These are phyloP conservation scores for Zoanthus sociatus DNA, from an alignment of 92 coral and sea anemone species.

Conservation along the genomic window DNA sequence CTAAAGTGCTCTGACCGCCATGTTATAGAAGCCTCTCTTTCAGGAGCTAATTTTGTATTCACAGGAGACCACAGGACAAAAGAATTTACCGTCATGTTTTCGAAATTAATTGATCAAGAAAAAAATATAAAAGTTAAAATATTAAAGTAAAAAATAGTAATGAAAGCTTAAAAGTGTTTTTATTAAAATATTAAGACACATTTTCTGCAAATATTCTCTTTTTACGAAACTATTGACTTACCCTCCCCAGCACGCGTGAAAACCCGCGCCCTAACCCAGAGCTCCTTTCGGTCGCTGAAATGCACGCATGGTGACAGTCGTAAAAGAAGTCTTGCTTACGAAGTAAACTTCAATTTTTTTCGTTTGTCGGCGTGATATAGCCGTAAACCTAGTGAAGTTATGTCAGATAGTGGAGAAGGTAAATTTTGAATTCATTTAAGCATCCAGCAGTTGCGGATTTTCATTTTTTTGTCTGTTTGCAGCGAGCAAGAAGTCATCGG, in stretches of 20 bases:
- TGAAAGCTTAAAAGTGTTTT: neutral
- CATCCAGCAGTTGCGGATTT: neutral
- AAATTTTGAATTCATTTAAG: neutral
- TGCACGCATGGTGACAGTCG: constrained; percentile 64
- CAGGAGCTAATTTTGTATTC: neutral
- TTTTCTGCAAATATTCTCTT: neutral
- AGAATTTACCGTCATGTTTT: neutral
- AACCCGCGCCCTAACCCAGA: constrained; percentile 51
- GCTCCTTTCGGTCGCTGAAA: constrained; percentile 53
- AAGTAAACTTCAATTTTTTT: neutral
- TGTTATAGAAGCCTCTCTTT: constrained; percentile 63
- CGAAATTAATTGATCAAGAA: neutral
- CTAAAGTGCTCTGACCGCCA: constrained; percentile 51
- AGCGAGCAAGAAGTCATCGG: constrained; percentile 76
- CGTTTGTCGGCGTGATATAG: constrained; percentile 53
- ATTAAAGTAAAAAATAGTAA: neutral
- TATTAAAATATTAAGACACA: neutral
- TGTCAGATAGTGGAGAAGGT: constrained; percentile 93
- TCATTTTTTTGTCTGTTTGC: constrained; percentile 47
- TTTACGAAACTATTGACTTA: neutral
- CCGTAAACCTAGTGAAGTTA: constrained; percentile 48
- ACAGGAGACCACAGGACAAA: neutral
- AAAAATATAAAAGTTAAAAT: neutral
- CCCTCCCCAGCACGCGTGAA: neutral
- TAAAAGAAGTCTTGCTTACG: neutral